These are phyloP conservation scores for Pterocles gutturalis DNA, from an alignment of 2,113 vertebrate genomes.

Conservation along the genomic window DNA sequence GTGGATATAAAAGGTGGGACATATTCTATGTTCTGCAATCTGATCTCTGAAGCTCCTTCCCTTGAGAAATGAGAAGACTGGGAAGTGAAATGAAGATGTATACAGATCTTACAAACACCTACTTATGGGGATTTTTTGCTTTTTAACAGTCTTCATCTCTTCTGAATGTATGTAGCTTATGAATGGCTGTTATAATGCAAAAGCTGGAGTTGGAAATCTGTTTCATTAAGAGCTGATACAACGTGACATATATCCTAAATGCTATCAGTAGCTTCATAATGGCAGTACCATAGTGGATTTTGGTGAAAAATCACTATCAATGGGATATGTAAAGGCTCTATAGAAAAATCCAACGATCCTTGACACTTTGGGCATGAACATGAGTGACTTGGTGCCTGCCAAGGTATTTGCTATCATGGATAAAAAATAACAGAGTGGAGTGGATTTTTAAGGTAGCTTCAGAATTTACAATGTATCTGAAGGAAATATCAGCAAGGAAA, in stretches of 20 bases:
- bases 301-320: not conserved
- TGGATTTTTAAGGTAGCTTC: not conserved
- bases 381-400: not conserved
- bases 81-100: not conserved
- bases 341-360: not conserved
- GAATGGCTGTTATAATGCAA: not conserved
- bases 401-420: not conserved
- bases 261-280: not conserved
- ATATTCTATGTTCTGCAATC: not conserved
- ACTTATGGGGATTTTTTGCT: not conserved
- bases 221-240: not conserved
- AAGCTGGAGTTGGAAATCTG: not conserved
- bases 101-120: not conserved
- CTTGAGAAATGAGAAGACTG: not conserved
- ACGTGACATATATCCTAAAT: not conserved
- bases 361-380: not conserved
- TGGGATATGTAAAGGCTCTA: not conserved
- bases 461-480: not conserved
- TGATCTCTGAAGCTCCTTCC: not conserved
- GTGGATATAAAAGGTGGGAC: not conserved
- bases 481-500: not conserved
- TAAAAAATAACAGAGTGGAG: not conserved
- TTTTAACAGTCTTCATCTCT: not conserved
- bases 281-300: not conserved
- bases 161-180: not conserved